Evolutionary conservation across 2,113 vertebrate genomes (phyloP).

Genomic region (Isichthys henryi): DNA sequence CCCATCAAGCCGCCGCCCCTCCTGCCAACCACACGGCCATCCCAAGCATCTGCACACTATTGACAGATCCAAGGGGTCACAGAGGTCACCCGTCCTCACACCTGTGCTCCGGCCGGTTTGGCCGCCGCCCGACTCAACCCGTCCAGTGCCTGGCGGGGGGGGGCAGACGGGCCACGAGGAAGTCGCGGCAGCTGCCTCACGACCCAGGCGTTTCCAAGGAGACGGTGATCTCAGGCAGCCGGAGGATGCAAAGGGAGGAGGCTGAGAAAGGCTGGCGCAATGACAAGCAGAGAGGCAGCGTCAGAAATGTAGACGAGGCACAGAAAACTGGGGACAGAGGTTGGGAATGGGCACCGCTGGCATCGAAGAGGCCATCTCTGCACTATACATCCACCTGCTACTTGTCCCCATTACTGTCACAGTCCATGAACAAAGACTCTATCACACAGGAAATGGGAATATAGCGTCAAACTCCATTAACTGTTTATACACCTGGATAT

Average conservation of each 20-base stretch:
- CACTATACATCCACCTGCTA: neutral
- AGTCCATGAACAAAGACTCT: neutral
- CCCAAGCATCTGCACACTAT: neutral
- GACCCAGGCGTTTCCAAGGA: conserved; percentile 38
- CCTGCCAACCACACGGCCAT: neutral
- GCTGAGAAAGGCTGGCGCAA: conserved; percentile 9
- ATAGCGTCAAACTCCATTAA: neutral
- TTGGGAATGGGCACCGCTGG: neutral
- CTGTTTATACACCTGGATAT: neutral
- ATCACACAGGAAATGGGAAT: neutral
- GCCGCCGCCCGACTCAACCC: neutral
- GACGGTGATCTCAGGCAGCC: conserved; percentile 33
- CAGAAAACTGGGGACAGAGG: neutral
- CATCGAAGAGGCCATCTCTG: neutral
- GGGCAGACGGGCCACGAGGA: conserved; percentile 33
- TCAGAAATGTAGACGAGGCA: neutral
- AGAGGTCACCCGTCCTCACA: neutral
- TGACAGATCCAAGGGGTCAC: neutral
- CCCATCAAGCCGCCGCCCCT: neutral
- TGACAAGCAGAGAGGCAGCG: conserved; percentile 14
- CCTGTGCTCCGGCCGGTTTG: neutral
- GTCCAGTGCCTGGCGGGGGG: conserved; percentile 15
- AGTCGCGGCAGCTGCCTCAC: conserved; percentile 37
- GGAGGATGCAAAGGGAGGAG: conserved; percentile 22
- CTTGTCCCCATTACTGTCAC: neutral